A percentile compares a stretch with the other conserved stretches of the same genome.
Conservation (phyloP, 1,140 invertebrate genomes). For the Zaprionus vittiger region DNA sequence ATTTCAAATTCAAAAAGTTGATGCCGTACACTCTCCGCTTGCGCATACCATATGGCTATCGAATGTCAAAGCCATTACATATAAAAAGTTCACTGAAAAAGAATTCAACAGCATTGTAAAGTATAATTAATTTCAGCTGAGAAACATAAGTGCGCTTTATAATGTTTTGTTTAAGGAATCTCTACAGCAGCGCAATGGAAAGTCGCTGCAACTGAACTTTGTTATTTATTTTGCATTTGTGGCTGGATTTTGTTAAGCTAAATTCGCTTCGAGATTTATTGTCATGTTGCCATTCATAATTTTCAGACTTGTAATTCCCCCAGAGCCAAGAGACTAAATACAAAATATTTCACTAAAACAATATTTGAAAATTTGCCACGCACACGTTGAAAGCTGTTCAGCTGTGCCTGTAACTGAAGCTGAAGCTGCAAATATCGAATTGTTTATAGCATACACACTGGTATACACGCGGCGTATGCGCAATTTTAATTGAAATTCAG, state of each 20-base stretch:
- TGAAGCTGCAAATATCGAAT: neutral
- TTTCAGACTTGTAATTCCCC: slow-evolving; percentile 36
- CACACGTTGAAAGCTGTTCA: neutral
- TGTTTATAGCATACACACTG: slow-evolving; percentile 14
- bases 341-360: neutral
- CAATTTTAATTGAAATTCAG: slow-evolving; percentile 64
- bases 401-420: neutral
- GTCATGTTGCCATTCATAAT: slow-evolving; percentile 35
- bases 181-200: slow-evolving; percentile 1
- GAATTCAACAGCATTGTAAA: neutral
- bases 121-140: neutral
- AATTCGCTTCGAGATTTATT: slow-evolving; percentile 34
- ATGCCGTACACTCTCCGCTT: neutral
- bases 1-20: slow-evolving; percentile 16
- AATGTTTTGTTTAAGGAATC: neutral
- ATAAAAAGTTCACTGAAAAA: neutral
- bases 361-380: slow-evolving; percentile 5
- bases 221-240: neutral
- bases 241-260: slow-evolving; percentile 7
- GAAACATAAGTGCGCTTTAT: neutral
- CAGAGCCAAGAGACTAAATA: slow-evolving; percentile 1
- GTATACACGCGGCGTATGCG: slow-evolving; percentile 49
- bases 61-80: neutral
- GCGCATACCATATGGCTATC: neutral
- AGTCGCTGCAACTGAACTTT: neutral